Conservation (phyloP, 2,888 invertebrate species). For the Chamaedrilus cognettii region DNA sequence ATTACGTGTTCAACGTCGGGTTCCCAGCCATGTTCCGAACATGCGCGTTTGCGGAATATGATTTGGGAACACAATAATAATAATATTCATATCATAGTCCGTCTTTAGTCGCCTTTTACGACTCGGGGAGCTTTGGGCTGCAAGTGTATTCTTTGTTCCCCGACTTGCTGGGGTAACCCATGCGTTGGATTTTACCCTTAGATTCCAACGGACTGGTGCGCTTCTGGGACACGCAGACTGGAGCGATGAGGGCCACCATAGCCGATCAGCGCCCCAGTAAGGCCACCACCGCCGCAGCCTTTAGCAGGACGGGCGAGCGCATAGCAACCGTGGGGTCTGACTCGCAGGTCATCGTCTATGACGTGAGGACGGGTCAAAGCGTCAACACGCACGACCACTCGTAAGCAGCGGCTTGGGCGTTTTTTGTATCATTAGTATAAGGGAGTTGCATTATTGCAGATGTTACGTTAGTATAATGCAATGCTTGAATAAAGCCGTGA, state of each 20-base stretch:
- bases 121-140: too few relatives aligned
- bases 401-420: background rate
- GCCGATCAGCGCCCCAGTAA: slow-evolving; percentile 42
- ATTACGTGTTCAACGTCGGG: too few relatives aligned
- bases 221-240: slow-evolving; percentile 57
- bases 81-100: too few relatives aligned
- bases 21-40: too few relatives aligned
- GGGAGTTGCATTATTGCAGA: background rate
- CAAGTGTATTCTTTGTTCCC: too few relatives aligned
- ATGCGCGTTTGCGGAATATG: too few relatives aligned
- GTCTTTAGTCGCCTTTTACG: too few relatives aligned
- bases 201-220: slow-evolving; percentile 57
- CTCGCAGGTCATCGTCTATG: slow-evolving; percentile 52
- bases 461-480: background rate
- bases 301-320: slow-evolving; percentile 46
- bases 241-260: slow-evolving; percentile 50
- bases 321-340: slow-evolving; percentile 54
- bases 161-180: too few relatives aligned
- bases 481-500: too few relatives aligned
- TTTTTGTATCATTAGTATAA: background rate
- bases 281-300: slow-evolving; percentile 43
- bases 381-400: slow-evolving; percentile 44
- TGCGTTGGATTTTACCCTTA: too few relatives aligned
- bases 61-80: too few relatives aligned
- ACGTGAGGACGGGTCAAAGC: slow-evolving; percentile 49